Evolutionary conservation across 2,113 vertebrate species (phyloP).

Genomic region (Daubentonia madagascariensis): DNA sequence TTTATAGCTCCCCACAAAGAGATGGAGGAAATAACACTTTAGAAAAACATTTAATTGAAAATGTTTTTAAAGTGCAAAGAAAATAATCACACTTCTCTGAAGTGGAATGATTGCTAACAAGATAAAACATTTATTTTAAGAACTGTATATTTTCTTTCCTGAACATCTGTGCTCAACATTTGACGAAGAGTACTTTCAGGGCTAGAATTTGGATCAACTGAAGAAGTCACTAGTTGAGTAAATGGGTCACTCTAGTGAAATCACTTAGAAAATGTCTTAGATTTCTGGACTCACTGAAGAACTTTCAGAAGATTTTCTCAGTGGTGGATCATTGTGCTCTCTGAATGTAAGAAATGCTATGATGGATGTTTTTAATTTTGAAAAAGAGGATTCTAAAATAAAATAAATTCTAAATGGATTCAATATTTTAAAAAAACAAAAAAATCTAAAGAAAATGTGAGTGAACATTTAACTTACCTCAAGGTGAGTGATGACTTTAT

Average conservation of each 20-base stretch:
- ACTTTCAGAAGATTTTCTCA: constrained; percentile 49
- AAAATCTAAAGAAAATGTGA: background rate
- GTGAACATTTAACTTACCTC: background rate
- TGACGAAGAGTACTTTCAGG: constrained; percentile 1
- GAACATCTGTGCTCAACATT: background rate
- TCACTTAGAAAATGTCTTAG: constrained; percentile 25
- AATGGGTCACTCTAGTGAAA: constrained; percentile 41
- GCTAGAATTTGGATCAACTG: constrained; percentile 19
- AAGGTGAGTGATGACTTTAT: background rate
- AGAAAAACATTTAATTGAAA: background rate
- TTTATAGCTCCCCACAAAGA: background rate
- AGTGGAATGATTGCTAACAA: background rate
- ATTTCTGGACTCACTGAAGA: constrained; percentile 14
- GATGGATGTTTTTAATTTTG: constrained; percentile 17
- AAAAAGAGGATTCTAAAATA: constrained; percentile 25
- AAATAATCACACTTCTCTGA: constrained; percentile 22
- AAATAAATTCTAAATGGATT: background rate
- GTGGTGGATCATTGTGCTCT: background rate
- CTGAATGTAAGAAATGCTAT: background rate
- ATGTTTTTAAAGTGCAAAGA: background rate
- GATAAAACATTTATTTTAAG: constrained; percentile 59
- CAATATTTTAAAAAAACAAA: background rate
- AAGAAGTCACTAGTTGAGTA: constrained; percentile 16
- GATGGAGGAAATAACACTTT: constrained; percentile 45
- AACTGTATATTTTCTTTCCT: constrained; percentile 21